Percentiles rank a stretch among this genome's conserved stretches.
Conservation (phyloP, 1,140 invertebrate species). For the Nasonia vitripennis region DNA sequence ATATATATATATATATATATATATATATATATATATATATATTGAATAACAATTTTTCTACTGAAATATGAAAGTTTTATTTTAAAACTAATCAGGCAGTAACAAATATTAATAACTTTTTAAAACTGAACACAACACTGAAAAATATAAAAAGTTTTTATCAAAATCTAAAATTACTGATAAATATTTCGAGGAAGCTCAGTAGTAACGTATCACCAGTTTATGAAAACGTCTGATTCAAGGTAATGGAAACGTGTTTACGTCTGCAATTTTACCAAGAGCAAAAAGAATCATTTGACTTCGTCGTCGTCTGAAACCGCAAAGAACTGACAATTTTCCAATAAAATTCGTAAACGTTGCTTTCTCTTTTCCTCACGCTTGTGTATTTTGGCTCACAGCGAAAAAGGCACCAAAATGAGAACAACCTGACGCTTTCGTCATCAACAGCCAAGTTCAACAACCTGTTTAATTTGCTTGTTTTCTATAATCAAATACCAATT, state of each 20-base stretch:
- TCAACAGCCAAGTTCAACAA: conserved; percentile 14
- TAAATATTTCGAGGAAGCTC: background rate
- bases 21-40: too few species aligned
- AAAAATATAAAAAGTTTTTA: background rate
- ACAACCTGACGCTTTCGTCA: background rate
- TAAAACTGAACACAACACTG: too few species aligned
- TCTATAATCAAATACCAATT: background rate
- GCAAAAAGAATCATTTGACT: background rate
- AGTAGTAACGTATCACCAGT: background rate
- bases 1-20: too few species aligned
- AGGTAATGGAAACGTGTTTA: conserved; percentile 1
- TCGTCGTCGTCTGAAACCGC: background rate
- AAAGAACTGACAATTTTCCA: background rate
- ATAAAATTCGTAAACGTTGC: background rate
- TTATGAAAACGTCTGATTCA: background rate
- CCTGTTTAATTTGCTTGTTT: background rate
- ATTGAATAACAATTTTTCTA: background rate
- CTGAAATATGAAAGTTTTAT: too few species aligned
- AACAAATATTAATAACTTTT: too few species aligned
- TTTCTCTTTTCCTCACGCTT: background rate
- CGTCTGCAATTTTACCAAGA: background rate
- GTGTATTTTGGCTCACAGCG: conserved; percentile 6
- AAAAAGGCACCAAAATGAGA: conserved; percentile 23
- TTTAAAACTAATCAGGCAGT: too few species aligned
- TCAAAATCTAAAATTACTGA: background rate